Conservation (phyloP, 2,113 vertebrate genomes). For the Pao palembangensis region DNA sequence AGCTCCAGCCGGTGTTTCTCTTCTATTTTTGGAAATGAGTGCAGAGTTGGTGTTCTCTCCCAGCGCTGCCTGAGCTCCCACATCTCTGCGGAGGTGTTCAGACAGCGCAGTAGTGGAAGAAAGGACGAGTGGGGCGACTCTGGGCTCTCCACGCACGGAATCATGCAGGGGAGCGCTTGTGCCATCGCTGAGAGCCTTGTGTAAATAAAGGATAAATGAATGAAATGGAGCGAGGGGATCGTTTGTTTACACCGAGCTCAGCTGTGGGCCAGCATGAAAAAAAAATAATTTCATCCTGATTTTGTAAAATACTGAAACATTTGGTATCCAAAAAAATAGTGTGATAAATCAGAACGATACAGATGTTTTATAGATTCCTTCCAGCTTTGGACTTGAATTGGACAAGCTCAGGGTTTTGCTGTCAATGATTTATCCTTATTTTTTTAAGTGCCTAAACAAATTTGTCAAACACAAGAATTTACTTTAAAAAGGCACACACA, state of each 20-base stretch:
- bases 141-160: neutral
- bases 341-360: too few species aligned
- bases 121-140: constrained; percentile 29
- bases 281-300: neutral
- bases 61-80: constrained; percentile 56
- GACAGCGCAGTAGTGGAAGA: constrained; percentile 25
- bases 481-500: too few species aligned
- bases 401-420: too few species aligned
- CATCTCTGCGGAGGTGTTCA: constrained; percentile 52
- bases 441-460: too few species aligned
- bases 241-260: neutral
- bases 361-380: too few species aligned
- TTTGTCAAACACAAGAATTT: too few species aligned
- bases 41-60: constrained; percentile 56
- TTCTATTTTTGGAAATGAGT: constrained; percentile 68
- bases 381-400: too few species aligned
- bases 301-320: too few species aligned
- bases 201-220: constrained; percentile 16
- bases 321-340: too few species aligned
- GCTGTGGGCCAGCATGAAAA: neutral
- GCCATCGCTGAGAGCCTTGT: constrained; percentile 18
- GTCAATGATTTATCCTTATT: too few species aligned
- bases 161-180: constrained; percentile 13
- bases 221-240: constrained; percentile 2
- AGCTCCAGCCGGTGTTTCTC: constrained; percentile 31